A percentile compares a stretch with the other conserved stretches of the same genome.
Evolutionary conservation across 2,888 invertebrate species (phyloP).

Genomic region (Strigamia maritima): DNA sequence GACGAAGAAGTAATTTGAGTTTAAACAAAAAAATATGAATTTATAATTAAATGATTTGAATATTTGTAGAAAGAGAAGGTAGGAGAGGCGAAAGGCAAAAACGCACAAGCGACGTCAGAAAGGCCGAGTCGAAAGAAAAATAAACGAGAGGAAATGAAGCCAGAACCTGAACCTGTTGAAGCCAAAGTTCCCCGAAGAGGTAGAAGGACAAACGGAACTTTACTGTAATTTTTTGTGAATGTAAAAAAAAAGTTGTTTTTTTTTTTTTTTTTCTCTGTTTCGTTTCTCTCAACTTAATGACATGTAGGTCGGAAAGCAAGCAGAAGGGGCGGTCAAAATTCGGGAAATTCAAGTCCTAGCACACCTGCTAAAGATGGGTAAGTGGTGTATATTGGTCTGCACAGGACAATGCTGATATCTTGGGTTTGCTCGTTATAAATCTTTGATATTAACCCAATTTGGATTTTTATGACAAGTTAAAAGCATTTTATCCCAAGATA

Average conservation of each 20-base stretch:
- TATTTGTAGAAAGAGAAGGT: not conserved
- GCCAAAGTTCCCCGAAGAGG: slow-evolving; percentile 20
- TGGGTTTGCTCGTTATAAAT: slow-evolving; percentile 24
- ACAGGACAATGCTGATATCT: slow-evolving; percentile 37
- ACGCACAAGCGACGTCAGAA: not conserved
- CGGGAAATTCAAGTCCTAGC: slow-evolving; percentile 22
- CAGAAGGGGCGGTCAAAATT: slow-evolving; percentile 8
- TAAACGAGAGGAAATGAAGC: not conserved
- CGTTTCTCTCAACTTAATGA: not conserved
- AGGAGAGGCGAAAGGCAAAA: slow-evolving; percentile 12
- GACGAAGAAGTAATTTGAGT: slow-evolving; percentile 31
- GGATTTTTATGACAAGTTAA: not conserved
- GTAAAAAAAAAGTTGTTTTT: not conserved
- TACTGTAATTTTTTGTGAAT: not conserved
- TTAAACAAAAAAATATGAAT: not conserved
- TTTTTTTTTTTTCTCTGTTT: not conserved
- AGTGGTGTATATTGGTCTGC: slow-evolving; percentile 39
- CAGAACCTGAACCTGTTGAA: not conserved
- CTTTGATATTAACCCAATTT: not conserved
- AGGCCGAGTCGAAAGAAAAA: slow-evolving; percentile 13
- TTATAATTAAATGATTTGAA: not conserved
- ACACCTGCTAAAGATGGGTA: slow-evolving; percentile 34
- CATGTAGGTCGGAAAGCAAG: slow-evolving; percentile 22
- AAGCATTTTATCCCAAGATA: not conserved
- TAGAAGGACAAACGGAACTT: not conserved